These are phyloP conservation scores for Carassius carassius DNA, from an alignment of 2,113 vertebrate species.

Conservation along the genomic window DNA sequence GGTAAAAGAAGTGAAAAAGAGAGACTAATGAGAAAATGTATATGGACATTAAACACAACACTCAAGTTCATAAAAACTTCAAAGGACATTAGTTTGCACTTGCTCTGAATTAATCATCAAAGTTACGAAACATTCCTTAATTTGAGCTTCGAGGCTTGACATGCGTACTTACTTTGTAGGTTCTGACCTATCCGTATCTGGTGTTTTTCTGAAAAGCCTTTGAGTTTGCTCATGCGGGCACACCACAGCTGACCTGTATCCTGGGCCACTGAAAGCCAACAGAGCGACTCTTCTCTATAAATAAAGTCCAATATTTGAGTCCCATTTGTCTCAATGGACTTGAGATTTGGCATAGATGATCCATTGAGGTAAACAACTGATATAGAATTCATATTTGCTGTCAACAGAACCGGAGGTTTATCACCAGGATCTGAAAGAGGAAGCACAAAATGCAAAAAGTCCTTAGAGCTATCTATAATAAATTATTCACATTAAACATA, in stretches of 20 bases:
- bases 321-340: slow-evolving; percentile 69
- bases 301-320: slow-evolving; percentile 78
- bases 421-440: slow-evolving; percentile 78
- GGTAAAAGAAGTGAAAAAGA: not conserved
- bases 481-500: not conserved
- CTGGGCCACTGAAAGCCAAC: slow-evolving; percentile 79
- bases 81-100: slow-evolving; percentile 27
- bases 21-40: slow-evolving; percentile 29
- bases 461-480: not conserved
- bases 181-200: slow-evolving; percentile 73
- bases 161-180: slow-evolving; percentile 80
- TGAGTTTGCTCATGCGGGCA: slow-evolving; percentile 67
- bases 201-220: slow-evolving; percentile 69
- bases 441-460: not conserved
- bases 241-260: slow-evolving; percentile 79
- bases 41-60: slow-evolving; percentile 7
- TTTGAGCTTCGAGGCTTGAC: not conserved
- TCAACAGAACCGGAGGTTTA: slow-evolving; percentile 76
- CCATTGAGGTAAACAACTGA: slow-evolving; percentile 78
- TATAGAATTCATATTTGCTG: slow-evolving; percentile 73
- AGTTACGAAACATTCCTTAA: not conserved
- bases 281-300: slow-evolving; percentile 75
- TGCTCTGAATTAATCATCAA: slow-evolving; percentile 28
- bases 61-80: slow-evolving; percentile 25
- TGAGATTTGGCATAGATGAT: slow-evolving; percentile 64